Percentiles rank a stretch among this genome's conserved stretches.
Conservation (phyloP, 1,140 invertebrate genomes). For the Pollicipes pollicipes region DNA sequence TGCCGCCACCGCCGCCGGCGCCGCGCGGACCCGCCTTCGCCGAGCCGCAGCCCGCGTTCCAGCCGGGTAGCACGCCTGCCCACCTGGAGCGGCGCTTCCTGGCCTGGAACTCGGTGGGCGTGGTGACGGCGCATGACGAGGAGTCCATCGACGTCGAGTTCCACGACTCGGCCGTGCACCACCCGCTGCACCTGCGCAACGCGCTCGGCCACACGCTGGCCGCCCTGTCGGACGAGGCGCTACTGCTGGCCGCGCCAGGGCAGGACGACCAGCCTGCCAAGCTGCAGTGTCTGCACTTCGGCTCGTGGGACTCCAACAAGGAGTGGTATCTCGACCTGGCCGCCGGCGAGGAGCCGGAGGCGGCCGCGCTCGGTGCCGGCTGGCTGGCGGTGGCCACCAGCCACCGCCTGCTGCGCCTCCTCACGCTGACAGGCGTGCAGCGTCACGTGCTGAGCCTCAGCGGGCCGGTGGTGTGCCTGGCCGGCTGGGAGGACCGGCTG, state of each 20-base stretch:
- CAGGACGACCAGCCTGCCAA: constrained; percentile 34
- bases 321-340: constrained; percentile 69
- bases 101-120: constrained; percentile 75
- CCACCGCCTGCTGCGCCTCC: constrained; percentile 54
- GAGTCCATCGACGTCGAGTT: constrained; percentile 82
- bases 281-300: constrained; percentile 51
- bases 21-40: constrained; percentile 21
- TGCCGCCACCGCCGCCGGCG: constrained; percentile 14
- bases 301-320: constrained; percentile 56
- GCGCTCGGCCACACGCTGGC: constrained; percentile 59
- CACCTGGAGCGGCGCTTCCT: constrained; percentile 64
- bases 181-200: constrained; percentile 74
- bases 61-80: constrained; percentile 69
- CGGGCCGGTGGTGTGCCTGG: constrained; percentile 48
- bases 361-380: constrained; percentile 47
- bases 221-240: constrained; percentile 52
- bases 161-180: constrained; percentile 75
- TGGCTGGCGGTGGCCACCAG: constrained; percentile 62
- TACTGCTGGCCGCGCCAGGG: constrained; percentile 54
- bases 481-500: constrained; percentile 47
- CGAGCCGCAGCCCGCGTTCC: constrained; percentile 55
- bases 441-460: constrained; percentile 51
- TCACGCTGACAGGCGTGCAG: constrained; percentile 66
- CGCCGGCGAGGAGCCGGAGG: constrained; percentile 51
- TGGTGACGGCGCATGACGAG: constrained; percentile 56